Percentiles rank a stretch among this genome's conserved stretches.
Conservation (phyloP, 2,888 invertebrate genomes). For the Actias luna region DNA sequence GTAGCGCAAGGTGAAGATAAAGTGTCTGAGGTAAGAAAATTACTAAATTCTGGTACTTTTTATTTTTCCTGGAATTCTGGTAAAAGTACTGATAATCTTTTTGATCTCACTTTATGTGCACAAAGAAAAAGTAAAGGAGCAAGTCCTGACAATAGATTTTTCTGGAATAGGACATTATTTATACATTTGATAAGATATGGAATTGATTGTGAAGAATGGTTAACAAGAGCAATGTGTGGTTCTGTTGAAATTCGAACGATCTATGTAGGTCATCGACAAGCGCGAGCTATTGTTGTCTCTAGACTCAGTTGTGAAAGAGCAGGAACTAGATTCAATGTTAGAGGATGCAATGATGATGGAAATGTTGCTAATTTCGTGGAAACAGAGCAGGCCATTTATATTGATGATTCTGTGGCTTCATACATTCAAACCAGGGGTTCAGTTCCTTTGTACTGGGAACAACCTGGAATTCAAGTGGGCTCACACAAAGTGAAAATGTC, state of each 20-base stretch:
- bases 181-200: slow-evolving; percentile 96
- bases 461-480: slow-evolving; percentile 98
- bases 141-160: slow-evolving; percentile 96
- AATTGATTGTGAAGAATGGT: slow-evolving; percentile 94
- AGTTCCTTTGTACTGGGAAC: slow-evolving; percentile 99
- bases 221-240: slow-evolving; percentile 97
- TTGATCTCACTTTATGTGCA: slow-evolving; percentile 97
- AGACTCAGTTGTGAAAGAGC: slow-evolving; percentile 98
- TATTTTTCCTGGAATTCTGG: slow-evolving; percentile 94
- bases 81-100: slow-evolving; percentile 73
- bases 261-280: slow-evolving; percentile 98
- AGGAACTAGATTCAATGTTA: slow-evolving; percentile 98
- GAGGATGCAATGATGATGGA: slow-evolving; percentile 99
- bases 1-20: slow-evolving; percentile 83
- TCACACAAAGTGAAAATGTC: slow-evolving; percentile 99
- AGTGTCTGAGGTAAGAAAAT: slow-evolving; percentile 87
- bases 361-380: slow-evolving; percentile 99
- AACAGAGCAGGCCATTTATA: slow-evolving; percentile 97
- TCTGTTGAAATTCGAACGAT: slow-evolving; percentile 98
- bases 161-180: slow-evolving; percentile 98
- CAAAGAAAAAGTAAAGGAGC: slow-evolving; percentile 92
- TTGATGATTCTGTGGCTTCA: slow-evolving; percentile 95
- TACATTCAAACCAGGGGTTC: slow-evolving; percentile 97
- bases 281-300: slow-evolving; percentile 96
- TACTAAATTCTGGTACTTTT: slow-evolving; percentile 98